Evolutionary conservation across 2,888 invertebrate genomes (phyloP).

Genomic region (Polylopha cassiicola): DNA sequence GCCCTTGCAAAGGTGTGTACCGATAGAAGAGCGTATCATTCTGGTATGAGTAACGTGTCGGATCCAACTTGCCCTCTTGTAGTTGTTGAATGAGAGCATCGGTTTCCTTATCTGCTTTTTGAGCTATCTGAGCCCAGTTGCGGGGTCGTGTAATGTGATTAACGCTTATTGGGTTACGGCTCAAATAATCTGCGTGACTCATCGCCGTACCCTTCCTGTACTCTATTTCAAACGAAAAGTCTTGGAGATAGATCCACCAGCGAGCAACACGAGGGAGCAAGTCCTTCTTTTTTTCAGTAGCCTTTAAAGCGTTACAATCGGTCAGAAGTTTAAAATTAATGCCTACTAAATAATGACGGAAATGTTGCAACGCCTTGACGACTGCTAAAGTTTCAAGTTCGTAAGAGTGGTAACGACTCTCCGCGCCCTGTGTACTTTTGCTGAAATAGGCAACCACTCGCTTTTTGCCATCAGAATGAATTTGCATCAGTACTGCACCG

Average conservation of each 20-base stretch:
- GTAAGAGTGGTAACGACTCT: constrained; percentile 7
- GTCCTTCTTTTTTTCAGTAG: constrained; percentile 24
- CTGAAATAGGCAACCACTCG: constrained; percentile 1
- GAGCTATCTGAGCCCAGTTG: constrained; percentile 13
- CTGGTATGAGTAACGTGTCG: not conserved
- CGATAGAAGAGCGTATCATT: not conserved
- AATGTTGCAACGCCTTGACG: constrained; percentile 9
- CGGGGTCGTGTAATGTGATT: constrained; percentile 1
- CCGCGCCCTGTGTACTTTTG: constrained; percentile 10
- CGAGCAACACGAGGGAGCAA: constrained; percentile 24
- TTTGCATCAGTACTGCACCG: too few relatives aligned
- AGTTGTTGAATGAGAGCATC: constrained; percentile 1
- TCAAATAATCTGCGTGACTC: constrained; percentile 17
- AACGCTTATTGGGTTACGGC: constrained; percentile 6
- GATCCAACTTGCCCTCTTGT: not conserved
- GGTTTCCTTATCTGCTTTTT: constrained; percentile 10
- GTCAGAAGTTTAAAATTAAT: constrained; percentile 9
- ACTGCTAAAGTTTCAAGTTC: constrained; percentile 12
- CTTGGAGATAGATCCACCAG: constrained; percentile 27
- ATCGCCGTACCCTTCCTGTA: constrained; percentile 24
- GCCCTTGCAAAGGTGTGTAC: constrained; percentile 1
- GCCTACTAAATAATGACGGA: constrained; percentile 14
- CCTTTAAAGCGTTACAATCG: constrained; percentile 18
- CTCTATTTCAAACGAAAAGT: constrained; percentile 24
- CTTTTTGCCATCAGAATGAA: not conserved